Base-by-base conservation (phyloP, 2,113 vertebrate species). In the Microcebus jonahi region DNA sequence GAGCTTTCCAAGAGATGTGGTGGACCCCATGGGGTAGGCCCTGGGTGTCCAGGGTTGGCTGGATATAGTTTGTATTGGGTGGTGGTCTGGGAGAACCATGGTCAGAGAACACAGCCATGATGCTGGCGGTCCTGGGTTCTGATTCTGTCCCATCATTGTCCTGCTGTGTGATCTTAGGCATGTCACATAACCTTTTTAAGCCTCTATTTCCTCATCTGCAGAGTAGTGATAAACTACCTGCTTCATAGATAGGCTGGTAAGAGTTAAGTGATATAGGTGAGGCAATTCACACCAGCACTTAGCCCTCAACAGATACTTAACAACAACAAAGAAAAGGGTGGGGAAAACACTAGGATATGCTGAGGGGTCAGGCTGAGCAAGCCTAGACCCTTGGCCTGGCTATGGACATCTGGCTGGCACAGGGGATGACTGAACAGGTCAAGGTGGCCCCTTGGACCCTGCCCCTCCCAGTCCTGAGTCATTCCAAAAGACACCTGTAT, bases 181-280 rank as follows among this genome's bases (percentile, higher is more conserved):
- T 59, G 27, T 88, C 48, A 45, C 31, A 67, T n/a, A 57, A 71
- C 53, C 23, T 70, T 29, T 95, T 67, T 81, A 67, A 93, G 48
- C 5, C 29, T 79, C 67, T 63, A 11, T 77, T 93, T 94, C 34
- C 39, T 95, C 76, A n/a, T 95, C 14, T 79, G 14, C 50, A 77
- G 42, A 67, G 42, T 63, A 11, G 39, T 75, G 61, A 92, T 91
- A 95, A 96, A 97, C 86, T 76, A 50, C 29, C 12, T 96, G 65
- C 57, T 92, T 85, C 59, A 10, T 36, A 86, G 48, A 15, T 68
- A 25, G 34, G 15, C 77, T 85, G 59, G 7, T 17, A 80, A 59
- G 70, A n/a, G 12, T 48, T 59, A 71, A 92, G 67, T 65, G 83
- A 76, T 57, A 48, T 0, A 59, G 27, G 15, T 61, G 63, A 97